Conservation (phyloP, 1,140 invertebrate species). For the Diachasma alloeum region DNA sequence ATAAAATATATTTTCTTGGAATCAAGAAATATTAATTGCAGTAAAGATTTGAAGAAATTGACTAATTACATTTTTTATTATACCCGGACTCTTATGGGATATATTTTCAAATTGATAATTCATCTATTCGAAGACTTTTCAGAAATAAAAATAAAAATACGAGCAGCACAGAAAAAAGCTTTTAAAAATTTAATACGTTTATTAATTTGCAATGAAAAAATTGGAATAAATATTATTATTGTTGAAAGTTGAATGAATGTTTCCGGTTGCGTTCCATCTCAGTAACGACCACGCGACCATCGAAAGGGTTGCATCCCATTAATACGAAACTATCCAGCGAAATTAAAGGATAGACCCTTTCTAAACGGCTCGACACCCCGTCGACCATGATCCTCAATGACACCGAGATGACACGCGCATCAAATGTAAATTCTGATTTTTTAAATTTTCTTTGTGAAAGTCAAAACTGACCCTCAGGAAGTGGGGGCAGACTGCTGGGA, state of each 20-base stretch:
- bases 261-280: not conserved
- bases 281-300: not conserved
- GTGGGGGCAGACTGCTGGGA: too few relatives aligned
- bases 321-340: not conserved
- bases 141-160: too few relatives aligned
- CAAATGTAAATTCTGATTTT: slow-evolving; percentile 53
- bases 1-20: too few relatives aligned
- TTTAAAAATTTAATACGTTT: too few relatives aligned
- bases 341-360: slow-evolving; percentile 23
- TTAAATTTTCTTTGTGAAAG: slow-evolving; percentile 27
- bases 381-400: slow-evolving; percentile 50
- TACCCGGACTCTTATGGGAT: too few relatives aligned
- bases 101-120: too few relatives aligned
- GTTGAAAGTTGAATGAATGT: not conserved
- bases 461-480: slow-evolving; percentile 38
- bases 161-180: too few relatives aligned
- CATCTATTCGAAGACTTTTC: too few relatives aligned
- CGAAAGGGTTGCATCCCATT: slow-evolving; percentile 9
- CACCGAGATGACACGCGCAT: slow-evolving; percentile 46
- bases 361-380: slow-evolving; percentile 41
- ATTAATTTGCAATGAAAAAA: too few relatives aligned
- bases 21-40: too few relatives aligned
- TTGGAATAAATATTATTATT: not conserved
- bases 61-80: too few relatives aligned
- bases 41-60: too few relatives aligned